A percentile compares a stretch with the other conserved stretches of the same genome.
These are phyloP conservation scores for Actinernus sp. DNA, from an alignment of 92 coral and sea anemone genomes.

Conservation along the genomic window DNA sequence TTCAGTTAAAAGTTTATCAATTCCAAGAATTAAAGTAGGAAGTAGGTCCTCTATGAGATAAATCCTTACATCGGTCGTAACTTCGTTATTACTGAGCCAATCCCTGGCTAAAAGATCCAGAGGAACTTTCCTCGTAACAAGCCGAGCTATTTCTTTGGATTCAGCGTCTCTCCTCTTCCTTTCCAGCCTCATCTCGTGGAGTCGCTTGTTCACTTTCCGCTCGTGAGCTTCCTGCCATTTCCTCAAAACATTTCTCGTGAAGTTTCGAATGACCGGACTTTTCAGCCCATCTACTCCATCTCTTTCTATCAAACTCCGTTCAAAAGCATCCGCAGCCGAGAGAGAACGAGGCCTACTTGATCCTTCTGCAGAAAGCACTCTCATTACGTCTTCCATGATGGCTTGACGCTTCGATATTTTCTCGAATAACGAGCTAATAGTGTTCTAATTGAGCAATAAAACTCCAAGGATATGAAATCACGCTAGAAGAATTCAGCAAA, in stretches of 20 bases:
- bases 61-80: slow-evolving; percentile 82
- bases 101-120: slow-evolving; percentile 91
- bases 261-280: slow-evolving; percentile 75
- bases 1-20: slow-evolving; percentile 90
- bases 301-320: slow-evolving; percentile 53
- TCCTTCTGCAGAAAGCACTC: no score
- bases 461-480: no score
- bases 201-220: slow-evolving; percentile 71
- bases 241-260: slow-evolving; percentile 73
- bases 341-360: slow-evolving; percentile 42
- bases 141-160: slow-evolving; percentile 72
- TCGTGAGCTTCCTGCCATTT: slow-evolving; percentile 88
- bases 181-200: slow-evolving; percentile 75
- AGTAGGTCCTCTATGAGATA: slow-evolving; percentile 86
- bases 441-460: no score
- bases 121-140: slow-evolving; percentile 84
- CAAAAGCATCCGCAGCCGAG: slow-evolving; percentile 73
- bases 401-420: not conserved
- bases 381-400: slow-evolving; percentile 7
- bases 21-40: slow-evolving; percentile 92
- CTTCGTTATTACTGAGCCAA: slow-evolving; percentile 85
- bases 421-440: no score
- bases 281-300: slow-evolving; percentile 65
- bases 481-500: no score
- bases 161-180: slow-evolving; percentile 82